A percentile compares a stretch with the other conserved stretches of the same genome.
Evolutionary conservation across 2,113 vertebrate genomes (phyloP).

Genomic region (Dicaeum eximium): DNA sequence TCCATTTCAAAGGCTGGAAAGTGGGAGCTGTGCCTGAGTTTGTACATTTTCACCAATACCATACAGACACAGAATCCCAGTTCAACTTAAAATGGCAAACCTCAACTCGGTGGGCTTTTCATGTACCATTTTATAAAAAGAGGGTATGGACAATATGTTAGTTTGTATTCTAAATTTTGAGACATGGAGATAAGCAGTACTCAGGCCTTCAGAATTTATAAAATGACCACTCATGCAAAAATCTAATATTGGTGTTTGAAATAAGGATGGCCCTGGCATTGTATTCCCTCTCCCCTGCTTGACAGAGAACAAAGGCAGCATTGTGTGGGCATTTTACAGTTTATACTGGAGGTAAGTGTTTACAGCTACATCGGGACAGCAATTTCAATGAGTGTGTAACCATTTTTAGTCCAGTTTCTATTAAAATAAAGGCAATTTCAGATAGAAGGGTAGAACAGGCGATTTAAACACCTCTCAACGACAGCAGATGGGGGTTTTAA

Average conservation of each 20-base stretch:
- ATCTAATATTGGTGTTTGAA: neutral
- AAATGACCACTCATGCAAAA: neutral
- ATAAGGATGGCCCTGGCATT: neutral
- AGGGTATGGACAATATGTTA: neutral
- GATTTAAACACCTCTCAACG: neutral
- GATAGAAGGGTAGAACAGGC: neutral
- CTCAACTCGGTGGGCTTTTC: neutral
- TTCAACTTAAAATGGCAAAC: neutral
- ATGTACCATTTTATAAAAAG: neutral
- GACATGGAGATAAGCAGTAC: neutral
- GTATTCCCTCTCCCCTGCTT: neutral
- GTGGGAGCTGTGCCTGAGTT: neutral
- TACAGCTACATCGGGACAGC: neutral
- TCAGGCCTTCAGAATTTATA: neutral
- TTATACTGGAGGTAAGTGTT: neutral
- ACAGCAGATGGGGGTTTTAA: conserved; percentile 12
- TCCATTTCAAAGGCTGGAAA: neutral
- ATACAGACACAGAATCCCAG: neutral
- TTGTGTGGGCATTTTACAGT: neutral
- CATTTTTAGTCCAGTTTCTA: neutral
- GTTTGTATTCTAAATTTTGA: neutral
- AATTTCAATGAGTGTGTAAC: neutral
- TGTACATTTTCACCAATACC: neutral
- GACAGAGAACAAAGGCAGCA: conserved; percentile 12
- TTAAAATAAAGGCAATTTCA: neutral